Evolutionary conservation across 1,140 invertebrate species (phyloP), one percentile per base, ranked within the genome.

Genomic region (Anthonomus grandis): DNA sequence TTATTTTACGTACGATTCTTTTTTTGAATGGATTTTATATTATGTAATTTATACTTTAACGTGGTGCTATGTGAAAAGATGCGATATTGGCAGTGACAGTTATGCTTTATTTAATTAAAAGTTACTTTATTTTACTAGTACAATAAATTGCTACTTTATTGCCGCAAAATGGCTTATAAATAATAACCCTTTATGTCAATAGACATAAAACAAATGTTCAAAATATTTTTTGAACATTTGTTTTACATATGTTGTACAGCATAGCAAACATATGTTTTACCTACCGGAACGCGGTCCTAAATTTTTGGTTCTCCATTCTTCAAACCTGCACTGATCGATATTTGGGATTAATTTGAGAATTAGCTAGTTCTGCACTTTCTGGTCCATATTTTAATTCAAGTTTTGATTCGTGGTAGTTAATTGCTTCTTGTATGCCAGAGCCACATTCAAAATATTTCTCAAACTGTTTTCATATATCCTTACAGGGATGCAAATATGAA

Each of bases 361-460:
- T 41, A 15, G 38, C 38, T 6, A 41, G 18, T 19, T 41, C n/a
- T 8, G 18, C 38, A 19, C 38, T 19, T 41, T 19, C n/a, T 13
- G 18, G n/a, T 15, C 38, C 18, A 41, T 41, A 41, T 13, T 5
- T 41, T 19, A 13, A 41, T 41, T 41, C 38, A 9, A 41, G 18
- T 6, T 41, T 41, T 13, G 38, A 41, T 41, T 41, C 38, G 18
- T 41, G 38, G 18, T 41, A 41, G n/a, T 41, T 13, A 41, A 41
- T 41, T 15, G 38, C n/a, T 41, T 41, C 38, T 41, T 15, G 6
- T 15, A 41, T 41, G n/a, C 38, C 38, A 13, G 18, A 41, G 13
- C 38, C 38, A 41, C 38, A 15, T 15, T 41, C 38, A 8, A 41
- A 41, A 41, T 41, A 41, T 8, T 13, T 13, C n/a, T 41, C 38